Conservation (phyloP, 1,140 invertebrate genomes). For the Bradynema listronoti region DNA sequence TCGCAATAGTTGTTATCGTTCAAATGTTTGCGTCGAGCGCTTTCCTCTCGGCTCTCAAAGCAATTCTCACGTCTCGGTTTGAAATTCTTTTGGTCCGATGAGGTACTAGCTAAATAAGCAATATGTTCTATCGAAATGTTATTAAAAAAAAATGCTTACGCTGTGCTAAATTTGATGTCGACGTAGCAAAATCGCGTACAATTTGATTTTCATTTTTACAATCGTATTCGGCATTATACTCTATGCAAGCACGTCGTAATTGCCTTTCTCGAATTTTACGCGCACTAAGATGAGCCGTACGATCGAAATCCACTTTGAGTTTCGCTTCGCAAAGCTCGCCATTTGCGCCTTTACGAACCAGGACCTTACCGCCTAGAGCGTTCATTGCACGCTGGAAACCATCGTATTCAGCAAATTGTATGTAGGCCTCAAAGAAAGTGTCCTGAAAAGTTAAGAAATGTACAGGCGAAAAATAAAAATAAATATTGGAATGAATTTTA, state of each 20-base stretch:
- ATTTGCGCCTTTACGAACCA: conserved; percentile 21
- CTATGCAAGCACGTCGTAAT: conserved; percentile 16
- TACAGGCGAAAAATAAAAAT: too few species aligned
- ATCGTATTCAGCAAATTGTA: conserved; percentile 26
- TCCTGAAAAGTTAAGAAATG: too few species aligned
- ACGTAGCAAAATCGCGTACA: too few species aligned
- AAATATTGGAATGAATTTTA: conserved; percentile 11
- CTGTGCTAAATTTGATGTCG: too few species aligned
- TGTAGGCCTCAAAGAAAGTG: conserved; percentile 28
- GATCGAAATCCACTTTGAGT: conserved; percentile 29
- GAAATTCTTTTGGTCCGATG: too few species aligned
- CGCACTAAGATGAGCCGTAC: conserved; percentile 27
- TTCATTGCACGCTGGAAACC: conserved; percentile 21
- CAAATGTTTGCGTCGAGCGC: too few species aligned
- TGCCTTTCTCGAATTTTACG: conserved; percentile 26
- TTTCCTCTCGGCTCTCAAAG: too few species aligned
- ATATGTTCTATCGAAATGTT: too few species aligned
- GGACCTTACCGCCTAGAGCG: conserved; percentile 22
- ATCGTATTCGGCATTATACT: conserved; percentile 22
- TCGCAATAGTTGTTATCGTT: too few species aligned
- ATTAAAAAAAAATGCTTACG: too few species aligned
- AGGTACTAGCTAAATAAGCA: too few species aligned
- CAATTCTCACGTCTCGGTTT: not conserved
- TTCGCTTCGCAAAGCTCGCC: conserved; percentile 25
- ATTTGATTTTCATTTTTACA: too few species aligned